Base-by-base conservation (phyloP, 2,888 invertebrate genomes). In the Stramonita haemastoma region DNA sequence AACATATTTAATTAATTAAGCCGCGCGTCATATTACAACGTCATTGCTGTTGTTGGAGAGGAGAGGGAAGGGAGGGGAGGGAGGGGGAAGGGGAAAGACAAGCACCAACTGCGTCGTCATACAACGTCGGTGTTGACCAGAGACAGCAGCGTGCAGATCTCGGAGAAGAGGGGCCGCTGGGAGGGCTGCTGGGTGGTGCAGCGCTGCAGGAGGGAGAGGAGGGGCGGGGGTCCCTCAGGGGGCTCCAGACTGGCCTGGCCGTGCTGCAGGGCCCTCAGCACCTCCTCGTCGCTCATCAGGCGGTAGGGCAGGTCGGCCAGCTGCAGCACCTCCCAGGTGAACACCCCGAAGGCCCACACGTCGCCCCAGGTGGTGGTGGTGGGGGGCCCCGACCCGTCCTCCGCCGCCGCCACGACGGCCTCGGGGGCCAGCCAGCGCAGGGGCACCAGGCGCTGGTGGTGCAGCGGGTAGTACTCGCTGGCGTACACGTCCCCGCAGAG, bases 351-450 rank as follows among this genome's bases (percentile, higher is more conserved):
- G 93, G 98, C 97, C 96, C 98, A 99, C 0, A 98, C 98, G 96
- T 99, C 99, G 94, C 98, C 98, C 95, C 98, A 98, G 46, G 84
- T 66, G 60, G 84, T 84, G 81, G n/a, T 86, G n/a, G 34, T 1
- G 0, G n/a, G n/a, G 46, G n/a, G n/a, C n/a, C n/a, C n/a, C n/a
- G n/a, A n/a, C n/a, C 46, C 8, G 46, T 46, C 46, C 6, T 89
- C 90, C 83, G 98, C 98, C 26, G 98, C 98, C 96, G 97, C 98
- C 92, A 98, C 97, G 0, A 98, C 97, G 0, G 98, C 98, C 96
- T 99, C 99, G 8, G 96, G 95, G 0, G 99, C 98, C 95, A 98
- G 96, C 99, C 99, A 99, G 93, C 99, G 97, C 22, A 99, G 96
- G 0, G 99, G 98, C 86, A 99, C 97, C 93, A 98, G 97, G 60